A percentile compares a stretch with the other conserved stretches of the same genome.
Conservation (phyloP, 2,888 invertebrate species). For the Ennomos fuscantarius region DNA sequence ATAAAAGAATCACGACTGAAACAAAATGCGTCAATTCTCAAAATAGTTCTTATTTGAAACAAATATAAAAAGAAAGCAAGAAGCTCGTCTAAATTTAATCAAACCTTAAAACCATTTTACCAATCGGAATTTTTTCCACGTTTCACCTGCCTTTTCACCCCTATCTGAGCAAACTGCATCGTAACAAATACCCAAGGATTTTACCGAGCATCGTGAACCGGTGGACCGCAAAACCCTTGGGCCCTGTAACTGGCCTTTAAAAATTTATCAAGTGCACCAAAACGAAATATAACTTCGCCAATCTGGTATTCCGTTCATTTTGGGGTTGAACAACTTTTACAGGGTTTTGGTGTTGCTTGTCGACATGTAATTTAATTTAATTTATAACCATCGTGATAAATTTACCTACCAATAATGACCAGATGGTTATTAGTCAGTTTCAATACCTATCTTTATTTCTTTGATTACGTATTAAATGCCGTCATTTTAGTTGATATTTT, state of each 20-base stretch:
- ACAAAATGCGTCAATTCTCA: too few species aligned
- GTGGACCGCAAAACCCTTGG: constrained; percentile 51
- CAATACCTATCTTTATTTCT: too few species aligned
- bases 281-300: constrained; percentile 47
- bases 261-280: constrained; percentile 72
- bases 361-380: not conserved
- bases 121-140: constrained; percentile 36
- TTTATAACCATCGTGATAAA: too few species aligned
- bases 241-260: constrained; percentile 67
- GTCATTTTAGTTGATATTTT: too few species aligned
- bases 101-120: not conserved
- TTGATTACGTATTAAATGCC: too few species aligned
- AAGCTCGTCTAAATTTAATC: not conserved
- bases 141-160: constrained; percentile 28
- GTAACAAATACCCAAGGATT: constrained; percentile 23
- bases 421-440: too few species aligned
- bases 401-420: too few species aligned
- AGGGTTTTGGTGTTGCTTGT: constrained; percentile 2
- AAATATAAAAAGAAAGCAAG: too few species aligned
- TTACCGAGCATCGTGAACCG: constrained; percentile 18
- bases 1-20: too few species aligned
- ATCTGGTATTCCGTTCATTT: constrained; percentile 31
- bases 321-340: constrained; percentile 5
- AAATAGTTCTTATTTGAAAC: too few species aligned
- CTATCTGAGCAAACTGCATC: constrained; percentile 31